These are phyloP conservation scores for Actenoides hombroni DNA, from an alignment of 2,113 vertebrate species.

Conservation along the genomic window DNA sequence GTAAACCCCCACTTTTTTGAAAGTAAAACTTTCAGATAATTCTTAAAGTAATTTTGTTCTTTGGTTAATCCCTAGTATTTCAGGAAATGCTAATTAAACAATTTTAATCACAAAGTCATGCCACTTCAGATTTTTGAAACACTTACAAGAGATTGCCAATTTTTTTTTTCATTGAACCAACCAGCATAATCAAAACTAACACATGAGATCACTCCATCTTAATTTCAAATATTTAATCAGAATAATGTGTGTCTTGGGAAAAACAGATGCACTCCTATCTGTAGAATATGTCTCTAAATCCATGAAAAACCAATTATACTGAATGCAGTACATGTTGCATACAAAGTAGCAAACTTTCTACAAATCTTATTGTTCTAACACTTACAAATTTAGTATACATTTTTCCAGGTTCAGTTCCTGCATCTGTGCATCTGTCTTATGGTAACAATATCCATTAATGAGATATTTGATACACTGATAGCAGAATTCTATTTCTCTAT, in stretches of 20 bases:
- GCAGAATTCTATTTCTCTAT: slow-evolving; percentile 6
- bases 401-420: neutral
- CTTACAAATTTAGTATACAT: neutral
- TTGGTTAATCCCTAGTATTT: slow-evolving; percentile 2
- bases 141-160: neutral
- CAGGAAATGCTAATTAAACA: slow-evolving; percentile 24
- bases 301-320: slow-evolving; percentile 5
- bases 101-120: slow-evolving; percentile 39
- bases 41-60: neutral
- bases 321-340: neutral
- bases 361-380: neutral
- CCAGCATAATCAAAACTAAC: slow-evolving; percentile 14
- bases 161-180: neutral
- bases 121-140: neutral
- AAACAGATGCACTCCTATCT: neutral
- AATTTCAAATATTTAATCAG: slow-evolving; percentile 62
- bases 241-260: slow-evolving; percentile 26
- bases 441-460: slow-evolving; percentile 21
- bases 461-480: neutral
- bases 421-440: neutral
- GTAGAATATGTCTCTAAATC: neutral
- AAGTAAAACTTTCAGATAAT: neutral
- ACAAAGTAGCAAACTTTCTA: neutral
- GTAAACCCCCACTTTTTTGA: neutral
- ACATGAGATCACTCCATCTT: slow-evolving; percentile 13